phyloP scores from a whole-genome alignment of 2,113 vertebrate species.

The Conger conger region DNA sequence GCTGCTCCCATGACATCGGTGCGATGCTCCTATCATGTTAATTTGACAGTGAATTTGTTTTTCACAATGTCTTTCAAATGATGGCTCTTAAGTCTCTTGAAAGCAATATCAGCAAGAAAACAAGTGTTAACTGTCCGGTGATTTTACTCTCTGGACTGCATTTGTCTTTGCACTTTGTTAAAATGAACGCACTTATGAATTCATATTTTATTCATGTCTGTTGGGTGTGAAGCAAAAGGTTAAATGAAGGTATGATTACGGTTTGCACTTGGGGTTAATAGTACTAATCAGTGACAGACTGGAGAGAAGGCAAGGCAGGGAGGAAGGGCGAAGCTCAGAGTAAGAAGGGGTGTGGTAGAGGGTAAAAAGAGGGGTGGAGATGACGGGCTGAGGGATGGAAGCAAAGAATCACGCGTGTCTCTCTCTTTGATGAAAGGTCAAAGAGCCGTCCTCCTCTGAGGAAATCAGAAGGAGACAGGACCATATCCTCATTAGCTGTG shows the following conservation, averaged over 20 bases:
- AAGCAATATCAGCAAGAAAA: background rate
- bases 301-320: background rate
- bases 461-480: conserved; percentile 3
- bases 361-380: background rate
- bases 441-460: background rate
- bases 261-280: background rate
- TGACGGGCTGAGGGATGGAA: background rate
- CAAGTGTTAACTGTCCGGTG: no score
- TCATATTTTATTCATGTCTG: no score
- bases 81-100: background rate
- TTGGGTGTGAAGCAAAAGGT: background rate
- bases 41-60: background rate
- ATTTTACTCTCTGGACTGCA: background rate
- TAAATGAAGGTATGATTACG: background rate
- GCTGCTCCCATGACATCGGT: background rate
- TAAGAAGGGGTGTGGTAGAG: background rate
- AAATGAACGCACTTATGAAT: background rate
- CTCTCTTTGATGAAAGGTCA: conserved; percentile 19
- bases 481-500: conserved; percentile 14
- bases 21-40: background rate
- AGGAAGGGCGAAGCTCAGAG: background rate
- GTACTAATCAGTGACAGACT: background rate
- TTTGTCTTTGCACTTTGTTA: background rate
- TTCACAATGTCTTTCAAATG: background rate
- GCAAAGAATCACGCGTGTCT: background rate